Evolutionary conservation across 2,888 invertebrate genomes (phyloP), one percentile per base, ranked within the genome.

Genomic region (Timandra comae): DNA sequence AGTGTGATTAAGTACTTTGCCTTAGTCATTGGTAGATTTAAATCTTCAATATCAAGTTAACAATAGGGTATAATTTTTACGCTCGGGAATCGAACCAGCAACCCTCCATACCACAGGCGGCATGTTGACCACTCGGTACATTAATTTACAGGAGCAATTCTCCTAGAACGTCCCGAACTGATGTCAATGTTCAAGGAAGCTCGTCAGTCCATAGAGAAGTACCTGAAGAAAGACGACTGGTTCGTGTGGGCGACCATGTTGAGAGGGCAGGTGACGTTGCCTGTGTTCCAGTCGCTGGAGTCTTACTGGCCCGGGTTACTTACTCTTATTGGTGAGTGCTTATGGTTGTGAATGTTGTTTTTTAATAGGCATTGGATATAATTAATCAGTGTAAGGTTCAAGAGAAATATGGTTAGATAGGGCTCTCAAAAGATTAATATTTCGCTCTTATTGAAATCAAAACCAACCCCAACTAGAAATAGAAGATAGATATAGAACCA

Each of bases 191-290:
- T 99, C 63, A 88, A 91, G 37, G 94, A 93, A 56, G 92, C 92
- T 0, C 88, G 91, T 29, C 78, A 82, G 27, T 89, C 92, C 0
- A 94, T 96, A 24, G 95, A 96, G 59, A 93, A 93, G 56, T 93
- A 95, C 60, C 81, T 99, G 56, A 93, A 95, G 58, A 92, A 94
- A 57, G 98, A 97, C 53, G 98, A 99, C 71, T 99, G 99, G 99
- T 97, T 98, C 68, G 90, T 99, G 56, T 99, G 99, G 99, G 99
- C 97, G 0, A 95, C 97, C n/a, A 99, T 99, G 99, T 90, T 93
- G 27, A 95, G 97, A 58, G 99, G 96, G 0, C 94, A 96, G 63
- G 94, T 99, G 3, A 97, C 98, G 0, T 79, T 98, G 54, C 98
- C 99, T 0, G 94, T 99, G n/a, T 99, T 99, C 76, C 99, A 99